Base-by-base conservation (phyloP, 2,888 invertebrate species). In the Sicus ferrugineus region DNA sequence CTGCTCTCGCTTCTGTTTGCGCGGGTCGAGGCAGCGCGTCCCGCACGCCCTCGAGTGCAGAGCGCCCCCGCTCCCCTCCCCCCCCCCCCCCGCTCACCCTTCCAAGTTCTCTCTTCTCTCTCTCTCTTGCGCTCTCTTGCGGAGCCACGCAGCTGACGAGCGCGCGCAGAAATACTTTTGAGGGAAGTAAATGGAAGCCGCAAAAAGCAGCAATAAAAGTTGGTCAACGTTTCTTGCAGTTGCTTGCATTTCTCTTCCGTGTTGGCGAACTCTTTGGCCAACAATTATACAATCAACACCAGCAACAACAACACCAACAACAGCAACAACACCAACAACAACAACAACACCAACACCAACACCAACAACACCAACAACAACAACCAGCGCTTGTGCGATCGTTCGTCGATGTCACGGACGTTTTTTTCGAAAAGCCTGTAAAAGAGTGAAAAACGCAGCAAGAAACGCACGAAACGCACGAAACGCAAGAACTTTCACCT, bases 401-500 rank as follows among this genome's bases (percentile, higher is more conserved):
- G 50, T 31, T 64, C 42, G 42, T 58, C 67, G 71, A 62, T 69
- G 71, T 71, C 69, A 71, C 52, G 69, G 67, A 69, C 69, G 67
- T 26, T 62, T 16, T 19, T 16, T 48, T 19, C 5, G 28, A 58
- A 58, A 30, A 30, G 7, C n/a, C n/a, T n/a, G n/a, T n/a, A n/a
- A n/a, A n/a, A n/a, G n/a, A n/a, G n/a, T n/a, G n/a, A n/a, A n/a
- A n/a, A n/a, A n/a, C n/a, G n/a, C n/a, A n/a, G n/a, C n/a, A n/a
- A n/a, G n/a, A n/a, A n/a, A n/a, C n/a, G n/a, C n/a, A n/a, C n/a
- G n/a, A n/a, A n/a, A n/a, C n/a, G n/a, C n/a, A n/a, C n/a, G 21
- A 11, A 21, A 59, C 16, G 42, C 26, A 54, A 72, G 69, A 70
- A 70, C 70, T 69, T 72, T 72, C 70, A 72, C 70, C 70, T 72